Conservation (phyloP, 1,140 invertebrate genomes). For the Pseudomyrmex flavicornis region DNA sequence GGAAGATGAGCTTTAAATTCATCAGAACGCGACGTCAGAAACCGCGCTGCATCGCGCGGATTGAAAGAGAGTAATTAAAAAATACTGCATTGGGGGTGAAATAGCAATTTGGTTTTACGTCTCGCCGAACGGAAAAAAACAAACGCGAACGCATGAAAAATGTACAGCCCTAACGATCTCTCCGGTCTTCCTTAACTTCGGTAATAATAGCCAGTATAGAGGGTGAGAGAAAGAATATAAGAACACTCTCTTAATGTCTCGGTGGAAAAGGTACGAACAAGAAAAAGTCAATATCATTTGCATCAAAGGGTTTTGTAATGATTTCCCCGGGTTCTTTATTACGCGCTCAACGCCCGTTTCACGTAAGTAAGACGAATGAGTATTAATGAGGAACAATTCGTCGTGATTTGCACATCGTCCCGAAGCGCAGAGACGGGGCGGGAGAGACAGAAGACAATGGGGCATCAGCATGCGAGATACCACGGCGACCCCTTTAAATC, state of each 20-base stretch:
- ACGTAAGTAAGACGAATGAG: conserved; percentile 68
- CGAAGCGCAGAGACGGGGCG: neutral
- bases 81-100: neutral
- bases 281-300: conserved; percentile 55
- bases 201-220: neutral
- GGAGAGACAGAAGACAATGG: neutral
- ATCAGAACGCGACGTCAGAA: neutral
- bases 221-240: conserved; percentile 3
- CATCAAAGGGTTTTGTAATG: conserved; percentile 46
- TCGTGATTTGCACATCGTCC: conserved; percentile 63
- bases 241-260: conserved; percentile 24
- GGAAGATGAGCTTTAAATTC: neutral
- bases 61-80: conserved; percentile 37
- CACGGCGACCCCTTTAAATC: conserved; percentile 30
- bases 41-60: neutral
- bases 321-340: conserved; percentile 56
- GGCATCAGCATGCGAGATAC: conserved; percentile 2
- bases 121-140: neutral
- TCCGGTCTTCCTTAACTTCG: neutral
- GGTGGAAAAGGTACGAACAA: neutral
- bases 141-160: neutral
- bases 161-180: neutral
- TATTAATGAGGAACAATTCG: conserved; percentile 73
- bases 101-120: neutral
- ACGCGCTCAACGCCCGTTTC: conserved; percentile 48